Evolutionary conservation across 1,140 invertebrate species (phyloP).

Genomic region (Daktulosphaira vitifoliae): DNA sequence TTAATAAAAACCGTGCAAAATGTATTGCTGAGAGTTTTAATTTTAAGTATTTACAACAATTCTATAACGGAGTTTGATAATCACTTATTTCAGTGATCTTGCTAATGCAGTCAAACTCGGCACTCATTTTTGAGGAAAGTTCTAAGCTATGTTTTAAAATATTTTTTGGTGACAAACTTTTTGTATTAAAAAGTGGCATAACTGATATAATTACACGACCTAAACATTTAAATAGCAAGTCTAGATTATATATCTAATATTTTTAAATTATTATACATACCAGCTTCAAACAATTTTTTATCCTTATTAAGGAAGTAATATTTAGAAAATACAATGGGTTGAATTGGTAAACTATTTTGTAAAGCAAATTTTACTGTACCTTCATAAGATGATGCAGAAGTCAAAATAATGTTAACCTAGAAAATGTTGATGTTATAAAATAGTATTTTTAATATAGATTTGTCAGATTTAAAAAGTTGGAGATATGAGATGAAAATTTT

Average conservation of each 20-base stretch:
- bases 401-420: constrained; percentile 3
- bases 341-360: constrained; percentile 16
- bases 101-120: constrained; percentile 14
- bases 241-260: not conserved
- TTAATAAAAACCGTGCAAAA: too few species aligned
- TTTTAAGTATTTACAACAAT: too few species aligned
- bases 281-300: constrained; percentile 22
- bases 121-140: constrained; percentile 1
- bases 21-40: too few species aligned
- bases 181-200: constrained; percentile 18
- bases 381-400: not conserved
- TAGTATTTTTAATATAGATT: too few species aligned
- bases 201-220: constrained; percentile 25
- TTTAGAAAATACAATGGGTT: constrained; percentile 27
- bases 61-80: constrained; percentile 16
- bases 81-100: constrained; percentile 13
- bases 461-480: too few species aligned
- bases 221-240: not conserved
- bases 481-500: too few species aligned
- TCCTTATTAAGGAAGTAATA: constrained; percentile 14
- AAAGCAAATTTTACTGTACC: constrained; percentile 10
- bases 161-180: constrained; percentile 5
- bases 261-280: not conserved
- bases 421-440: too few species aligned
- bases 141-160: not conserved